These are phyloP conservation scores for Tipula helvola DNA, from an alignment of 2,888 invertebrate species.

Conservation along the genomic window DNA sequence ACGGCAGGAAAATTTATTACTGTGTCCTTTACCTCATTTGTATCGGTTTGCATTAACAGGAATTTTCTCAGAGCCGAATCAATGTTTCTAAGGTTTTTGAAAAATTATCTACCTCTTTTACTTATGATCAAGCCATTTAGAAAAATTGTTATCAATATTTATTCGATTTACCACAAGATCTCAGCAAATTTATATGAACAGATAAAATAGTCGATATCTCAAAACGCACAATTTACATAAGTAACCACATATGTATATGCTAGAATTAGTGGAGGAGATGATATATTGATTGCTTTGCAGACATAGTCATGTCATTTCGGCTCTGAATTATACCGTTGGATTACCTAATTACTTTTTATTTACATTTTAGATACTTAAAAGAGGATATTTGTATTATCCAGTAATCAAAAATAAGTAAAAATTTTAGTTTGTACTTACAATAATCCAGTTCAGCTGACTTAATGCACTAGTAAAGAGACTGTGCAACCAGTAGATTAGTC, in stretches of 20 bases:
- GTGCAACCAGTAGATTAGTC: conserved; percentile 29
- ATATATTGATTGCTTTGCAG: too few relatives aligned
- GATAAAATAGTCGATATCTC: too few relatives aligned
- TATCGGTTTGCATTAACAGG: not conserved
- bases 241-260: too few relatives aligned
- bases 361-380: not conserved
- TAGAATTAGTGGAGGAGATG: too few relatives aligned
- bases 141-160: too few relatives aligned
- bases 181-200: too few relatives aligned
- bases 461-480: conserved; percentile 24
- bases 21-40: not conserved
- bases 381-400: not conserved
- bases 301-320: not conserved
- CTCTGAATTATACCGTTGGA: not conserved
- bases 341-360: not conserved
- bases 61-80: too few relatives aligned
- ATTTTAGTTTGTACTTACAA: conserved; percentile 13
- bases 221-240: too few relatives aligned
- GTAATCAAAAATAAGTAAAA: not conserved
- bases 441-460: conserved; percentile 11
- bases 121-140: too few relatives aligned
- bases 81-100: not conserved
- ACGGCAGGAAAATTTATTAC: not conserved
- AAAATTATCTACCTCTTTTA: not conserved
- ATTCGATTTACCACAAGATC: too few relatives aligned